phyloP scores from a whole-genome alignment of 2,113 vertebrate species.

The Greenwoodochromis staneri region DNA sequence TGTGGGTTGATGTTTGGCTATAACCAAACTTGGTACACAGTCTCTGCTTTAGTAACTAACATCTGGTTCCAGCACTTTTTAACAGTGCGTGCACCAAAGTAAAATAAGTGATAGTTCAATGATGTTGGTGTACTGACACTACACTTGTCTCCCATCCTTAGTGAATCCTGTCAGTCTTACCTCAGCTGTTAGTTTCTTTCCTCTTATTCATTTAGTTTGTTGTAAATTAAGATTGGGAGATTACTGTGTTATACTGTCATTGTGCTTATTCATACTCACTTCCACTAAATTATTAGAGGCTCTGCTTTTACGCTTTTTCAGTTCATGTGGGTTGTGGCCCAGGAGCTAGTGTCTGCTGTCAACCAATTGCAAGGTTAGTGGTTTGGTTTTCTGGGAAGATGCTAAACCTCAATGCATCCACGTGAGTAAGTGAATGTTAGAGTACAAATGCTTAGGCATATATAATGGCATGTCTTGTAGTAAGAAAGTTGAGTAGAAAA shows the following conservation, averaged over 20 bases:
- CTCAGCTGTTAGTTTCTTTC: neutral
- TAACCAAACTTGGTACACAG: neutral
- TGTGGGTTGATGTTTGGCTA: conserved; percentile 3
- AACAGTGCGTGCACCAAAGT: neutral
- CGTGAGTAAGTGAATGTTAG: neutral
- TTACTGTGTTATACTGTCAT: neutral
- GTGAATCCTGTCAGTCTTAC: neutral
- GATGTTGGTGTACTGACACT: neutral
- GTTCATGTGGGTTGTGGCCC: neutral
- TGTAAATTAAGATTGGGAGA: neutral
- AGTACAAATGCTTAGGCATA: neutral
- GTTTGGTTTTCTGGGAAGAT: neutral
- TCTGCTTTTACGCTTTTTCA: neutral
- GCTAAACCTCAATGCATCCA: neutral
- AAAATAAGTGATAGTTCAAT: neutral
- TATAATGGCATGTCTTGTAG: neutral
- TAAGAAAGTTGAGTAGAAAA: neutral
- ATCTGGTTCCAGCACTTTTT: neutral
- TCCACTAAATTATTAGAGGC: neutral
- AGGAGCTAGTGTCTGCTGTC: rapidly evolving
- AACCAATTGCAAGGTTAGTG: neutral
- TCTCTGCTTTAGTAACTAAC: neutral
- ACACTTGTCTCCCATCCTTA: neutral
- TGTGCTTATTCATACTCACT: neutral
- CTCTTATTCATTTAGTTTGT: neutral